Base-by-base conservation (phyloP, 1,140 invertebrate genomes). In the Anastrepha obliqua region DNA sequence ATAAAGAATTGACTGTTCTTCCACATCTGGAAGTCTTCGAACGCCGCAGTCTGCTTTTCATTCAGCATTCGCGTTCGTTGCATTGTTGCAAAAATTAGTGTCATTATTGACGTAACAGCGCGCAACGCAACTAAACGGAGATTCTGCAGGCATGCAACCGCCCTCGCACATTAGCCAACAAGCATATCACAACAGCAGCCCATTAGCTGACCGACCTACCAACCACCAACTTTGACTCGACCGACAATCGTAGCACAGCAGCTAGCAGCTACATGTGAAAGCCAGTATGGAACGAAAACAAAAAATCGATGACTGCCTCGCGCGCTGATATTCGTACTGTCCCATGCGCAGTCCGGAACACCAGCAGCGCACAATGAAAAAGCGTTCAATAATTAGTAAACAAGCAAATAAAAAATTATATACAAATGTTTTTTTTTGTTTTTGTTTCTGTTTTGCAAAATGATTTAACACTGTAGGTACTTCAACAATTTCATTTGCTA, bases 231-330 rank as follows among this genome's bases (percentile, higher is more conserved):
- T 58, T 8, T 2, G 44, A 67, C 29, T 67, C 29, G 47, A 81
- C 47, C 51, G 47, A 13, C 55, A 29, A 29, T 29, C 29, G 47
- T 55, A 81, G 74, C 70, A 17, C 74, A 81, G 29, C n/a, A 44
- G 42, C 5, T 44, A 11, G 39, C 17, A 74, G 47, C 8, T 62
- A 17, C 13, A 62, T n/a, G n/a, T 17, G 15, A 15, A 62, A 58
- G 8, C 44, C 74, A 81, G 74, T 7, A 81, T 55, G 47, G 44
- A n/a, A 81, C n/a, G 74, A 81, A 81, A 81, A 74, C 47, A 55
- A 81, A 81, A 81, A 81, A 81, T 81, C 74, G 51, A 81, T 55
- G 74, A 81, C 47, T 55, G 74, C 7, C 44, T 20, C 64, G 64
- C 17, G 9, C 44, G 74, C 74, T 81, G 74, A 5, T n/a, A 74